phyloP scores from a whole-genome alignment of 1,140 invertebrate species.

The Aradophagus sp. region DNA sequence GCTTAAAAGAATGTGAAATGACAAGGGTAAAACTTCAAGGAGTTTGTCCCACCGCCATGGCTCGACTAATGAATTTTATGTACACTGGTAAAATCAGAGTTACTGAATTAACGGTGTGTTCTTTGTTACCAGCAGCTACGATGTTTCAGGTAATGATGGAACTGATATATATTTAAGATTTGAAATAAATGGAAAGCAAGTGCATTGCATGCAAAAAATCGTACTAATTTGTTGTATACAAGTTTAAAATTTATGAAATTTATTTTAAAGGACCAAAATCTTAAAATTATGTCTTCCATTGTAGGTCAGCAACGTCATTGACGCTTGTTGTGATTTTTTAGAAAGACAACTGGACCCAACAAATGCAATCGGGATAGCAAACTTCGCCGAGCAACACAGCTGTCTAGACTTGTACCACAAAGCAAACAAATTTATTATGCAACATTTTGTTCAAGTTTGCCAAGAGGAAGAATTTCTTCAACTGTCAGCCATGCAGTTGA shows the following conservation, averaged over 20 bases:
- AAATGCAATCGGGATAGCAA: slow-evolving; percentile 94
- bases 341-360: slow-evolving; percentile 93
- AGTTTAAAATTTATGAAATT: too few species aligned
- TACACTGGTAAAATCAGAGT: slow-evolving; percentile 92
- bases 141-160: slow-evolving; percentile 89
- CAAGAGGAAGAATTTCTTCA: slow-evolving; percentile 94
- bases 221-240: too few species aligned
- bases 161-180: background rate
- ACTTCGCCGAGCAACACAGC: slow-evolving; percentile 93
- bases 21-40: slow-evolving; percentile 88
- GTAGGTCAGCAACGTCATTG: slow-evolving; percentile 92
- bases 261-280: background rate
- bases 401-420: slow-evolving; percentile 88
- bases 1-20: slow-evolving; percentile 91
- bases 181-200: too few species aligned
- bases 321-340: slow-evolving; percentile 92
- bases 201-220: too few species aligned
- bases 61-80: slow-evolving; percentile 89
- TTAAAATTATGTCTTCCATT: slow-evolving; percentile 29
- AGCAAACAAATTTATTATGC: slow-evolving; percentile 91
- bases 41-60: slow-evolving; percentile 90
- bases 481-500: slow-evolving; percentile 84
- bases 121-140: slow-evolving; percentile 90
- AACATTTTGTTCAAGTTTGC: slow-evolving; percentile 91
- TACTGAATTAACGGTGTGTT: slow-evolving; percentile 93